Conservation (phyloP, 2,888 invertebrate species). For the Mylabris sibirica region DNA sequence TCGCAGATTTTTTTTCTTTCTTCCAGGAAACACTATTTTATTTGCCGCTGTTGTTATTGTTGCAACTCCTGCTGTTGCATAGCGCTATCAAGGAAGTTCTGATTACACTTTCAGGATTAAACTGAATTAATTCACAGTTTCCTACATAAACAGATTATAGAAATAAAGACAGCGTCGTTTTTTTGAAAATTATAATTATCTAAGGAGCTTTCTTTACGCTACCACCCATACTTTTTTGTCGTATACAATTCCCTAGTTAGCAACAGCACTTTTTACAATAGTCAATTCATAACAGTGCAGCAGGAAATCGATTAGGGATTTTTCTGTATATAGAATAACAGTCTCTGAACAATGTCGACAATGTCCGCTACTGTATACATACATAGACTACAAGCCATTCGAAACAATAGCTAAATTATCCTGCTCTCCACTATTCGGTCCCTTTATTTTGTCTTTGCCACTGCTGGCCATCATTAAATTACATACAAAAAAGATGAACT, state of each 20-base stretch:
- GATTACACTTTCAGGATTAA: slow-evolving; percentile 34
- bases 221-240: neutral
- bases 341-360: slow-evolving; percentile 8
- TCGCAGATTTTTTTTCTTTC: slow-evolving; percentile 33
- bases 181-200: neutral
- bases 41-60: slow-evolving; percentile 13
- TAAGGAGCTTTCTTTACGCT: neutral
- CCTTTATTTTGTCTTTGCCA: neutral
- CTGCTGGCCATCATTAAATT: slow-evolving; percentile 7
- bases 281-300: neutral
- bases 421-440: neutral
- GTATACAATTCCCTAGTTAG: neutral
- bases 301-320: slow-evolving; percentile 1
- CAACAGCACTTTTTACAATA: neutral
- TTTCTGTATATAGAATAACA: neutral
- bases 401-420: slow-evolving; percentile 10
- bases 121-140: slow-evolving; percentile 29
- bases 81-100: slow-evolving; percentile 17
- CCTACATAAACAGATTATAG: slow-evolving; percentile 23
- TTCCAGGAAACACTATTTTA: slow-evolving; percentile 29
- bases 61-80: slow-evolving; percentile 21
- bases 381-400: neutral
- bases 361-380: neutral
- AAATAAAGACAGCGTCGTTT: neutral
- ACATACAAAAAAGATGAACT: neutral